phyloP scores from a whole-genome alignment of 2,888 invertebrate species.

The Chromoteleia sp. region DNA sequence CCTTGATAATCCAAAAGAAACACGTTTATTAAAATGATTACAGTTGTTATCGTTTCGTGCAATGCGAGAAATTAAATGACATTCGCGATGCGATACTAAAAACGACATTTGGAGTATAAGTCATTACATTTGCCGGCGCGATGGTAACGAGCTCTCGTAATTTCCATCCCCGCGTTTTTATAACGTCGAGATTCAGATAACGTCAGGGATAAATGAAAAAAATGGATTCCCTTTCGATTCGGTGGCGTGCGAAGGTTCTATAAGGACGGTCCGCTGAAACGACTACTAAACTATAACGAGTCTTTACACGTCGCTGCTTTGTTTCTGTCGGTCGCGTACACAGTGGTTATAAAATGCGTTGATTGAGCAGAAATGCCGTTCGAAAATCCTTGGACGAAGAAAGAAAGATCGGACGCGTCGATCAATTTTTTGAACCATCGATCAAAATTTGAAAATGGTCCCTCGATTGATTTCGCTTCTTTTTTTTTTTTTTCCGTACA shows the following conservation, averaged over 20 bases:
- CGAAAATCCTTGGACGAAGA: conserved; percentile 2
- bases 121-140: conserved; percentile 13
- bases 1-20: background rate
- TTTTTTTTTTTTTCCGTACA: no score
- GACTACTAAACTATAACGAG: background rate
- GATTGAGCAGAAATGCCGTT: background rate
- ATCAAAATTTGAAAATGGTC: no score
- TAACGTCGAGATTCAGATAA: conserved; percentile 30
- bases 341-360: no score
- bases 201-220: conserved; percentile 42
- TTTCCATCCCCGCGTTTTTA: conserved; percentile 33
- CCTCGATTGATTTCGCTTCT: no score
- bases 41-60: conserved; percentile 8
- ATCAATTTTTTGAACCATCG: background rate
- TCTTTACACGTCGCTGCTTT: background rate
- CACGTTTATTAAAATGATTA: conserved; percentile 17
- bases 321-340: background rate
- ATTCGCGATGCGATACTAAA: conserved; percentile 6
- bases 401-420: background rate
- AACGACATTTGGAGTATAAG: background rate
- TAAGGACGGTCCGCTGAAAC: conserved; percentile 5
- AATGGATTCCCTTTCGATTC: conserved; percentile 27
- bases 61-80: conserved; percentile 9
- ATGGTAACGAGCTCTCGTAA: conserved; percentile 26
- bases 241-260: conserved; percentile 41